Conservation (phyloP, 1,140 invertebrate species). For the Harlomillsia oculata region DNA sequence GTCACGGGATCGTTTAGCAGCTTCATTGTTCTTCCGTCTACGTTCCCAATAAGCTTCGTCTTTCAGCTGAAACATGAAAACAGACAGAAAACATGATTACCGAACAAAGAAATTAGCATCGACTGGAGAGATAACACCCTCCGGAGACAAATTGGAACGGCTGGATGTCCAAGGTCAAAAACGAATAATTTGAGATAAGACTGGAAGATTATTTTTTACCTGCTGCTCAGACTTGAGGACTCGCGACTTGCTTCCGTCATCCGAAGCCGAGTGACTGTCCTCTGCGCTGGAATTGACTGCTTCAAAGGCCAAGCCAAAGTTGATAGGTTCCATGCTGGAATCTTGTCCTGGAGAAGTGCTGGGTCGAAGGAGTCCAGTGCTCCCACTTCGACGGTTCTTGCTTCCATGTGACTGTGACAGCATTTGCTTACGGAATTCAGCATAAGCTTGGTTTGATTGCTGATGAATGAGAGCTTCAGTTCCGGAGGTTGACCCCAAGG, state of each 20-base stretch:
- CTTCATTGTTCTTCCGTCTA: constrained; percentile 85
- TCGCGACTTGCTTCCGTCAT: constrained; percentile 6
- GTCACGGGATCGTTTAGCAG: constrained; percentile 87
- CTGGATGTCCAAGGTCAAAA: background rate
- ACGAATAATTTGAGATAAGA: background rate
- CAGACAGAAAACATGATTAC: background rate
- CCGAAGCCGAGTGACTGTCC: constrained; percentile 27
- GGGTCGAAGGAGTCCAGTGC: no score
- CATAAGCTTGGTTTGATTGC: constrained; percentile 44
- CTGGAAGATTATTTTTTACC: constrained; percentile 10
- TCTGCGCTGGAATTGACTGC: constrained; percentile 17
- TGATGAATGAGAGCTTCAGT: constrained; percentile 33
- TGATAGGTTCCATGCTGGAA: no score
- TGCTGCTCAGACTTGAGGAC: constrained; percentile 32
- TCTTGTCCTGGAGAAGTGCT: no score
- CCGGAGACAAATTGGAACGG: background rate
- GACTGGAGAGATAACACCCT: background rate
- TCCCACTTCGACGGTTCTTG: constrained; percentile 5
- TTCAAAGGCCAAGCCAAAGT: no score
- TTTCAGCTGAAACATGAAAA: constrained; percentile 42
- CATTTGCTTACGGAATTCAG: constrained; percentile 55
- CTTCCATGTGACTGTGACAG: constrained; percentile 48
- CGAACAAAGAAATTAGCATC: constrained; percentile 1
- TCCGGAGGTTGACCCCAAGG: constrained; percentile 40
- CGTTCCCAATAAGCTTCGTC: constrained; percentile 79